phyloP scores from a whole-genome alignment of 2,797 vertebrate species.

The Zonotrichia albicollis region DNA sequence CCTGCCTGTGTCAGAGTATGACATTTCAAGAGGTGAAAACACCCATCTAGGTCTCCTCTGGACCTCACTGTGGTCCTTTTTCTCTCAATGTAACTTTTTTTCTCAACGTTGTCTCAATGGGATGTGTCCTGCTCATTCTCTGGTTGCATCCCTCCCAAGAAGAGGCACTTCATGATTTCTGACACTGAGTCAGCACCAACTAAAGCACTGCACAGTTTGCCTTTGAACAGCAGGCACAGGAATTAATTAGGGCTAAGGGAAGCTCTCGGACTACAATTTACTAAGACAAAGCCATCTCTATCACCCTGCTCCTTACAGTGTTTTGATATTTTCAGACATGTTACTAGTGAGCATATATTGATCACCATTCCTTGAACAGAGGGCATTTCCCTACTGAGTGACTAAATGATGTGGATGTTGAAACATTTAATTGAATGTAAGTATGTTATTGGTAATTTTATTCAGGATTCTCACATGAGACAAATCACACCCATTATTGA shows the following conservation, averaged over 20 bases:
- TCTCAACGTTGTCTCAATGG: neutral
- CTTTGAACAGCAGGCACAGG: neutral
- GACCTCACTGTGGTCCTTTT: neutral
- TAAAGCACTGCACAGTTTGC: neutral
- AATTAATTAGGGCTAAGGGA: constrained; percentile 13
- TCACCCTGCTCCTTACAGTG: neutral
- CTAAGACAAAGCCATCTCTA: constrained; percentile 44
- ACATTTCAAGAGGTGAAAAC: neutral
- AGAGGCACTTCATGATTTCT: neutral
- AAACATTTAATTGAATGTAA: constrained; percentile 39
- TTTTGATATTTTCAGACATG: constrained; percentile 25
- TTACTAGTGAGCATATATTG: neutral
- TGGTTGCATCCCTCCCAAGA: neutral
- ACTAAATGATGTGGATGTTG: constrained; percentile 3
- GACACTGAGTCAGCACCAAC: constrained; percentile 39
- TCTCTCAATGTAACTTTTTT: neutral
- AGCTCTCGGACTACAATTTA: constrained; percentile 37
- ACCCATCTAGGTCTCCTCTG: neutral
- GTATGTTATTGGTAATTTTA: constrained; percentile 28
- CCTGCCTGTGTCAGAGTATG: neutral
- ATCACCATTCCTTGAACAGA: neutral
- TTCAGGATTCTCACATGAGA: neutral
- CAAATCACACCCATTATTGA: neutral
- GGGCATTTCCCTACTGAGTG: constrained; percentile 33
- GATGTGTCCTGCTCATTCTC: neutral